A percentile compares a stretch with the other conserved stretches of the same genome.
Evolutionary conservation across 2,888 invertebrate species (phyloP).

Genomic region (Anaspis maculata): DNA sequence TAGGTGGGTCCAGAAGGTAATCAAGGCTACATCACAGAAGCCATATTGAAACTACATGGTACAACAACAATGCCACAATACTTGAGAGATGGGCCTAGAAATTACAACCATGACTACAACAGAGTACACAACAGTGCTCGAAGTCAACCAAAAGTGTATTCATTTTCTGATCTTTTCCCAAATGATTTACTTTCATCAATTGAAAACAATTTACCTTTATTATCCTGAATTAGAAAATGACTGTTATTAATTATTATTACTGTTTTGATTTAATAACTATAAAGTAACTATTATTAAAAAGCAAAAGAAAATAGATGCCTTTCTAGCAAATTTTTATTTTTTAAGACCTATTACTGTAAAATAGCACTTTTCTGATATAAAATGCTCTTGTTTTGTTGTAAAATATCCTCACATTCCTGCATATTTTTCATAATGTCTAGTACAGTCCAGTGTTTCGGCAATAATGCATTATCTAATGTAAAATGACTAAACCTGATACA

Average conservation of each 20-base stretch:
- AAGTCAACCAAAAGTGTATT: too few relatives aligned
- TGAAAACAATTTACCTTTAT: too few relatives aligned
- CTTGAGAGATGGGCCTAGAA: slow-evolving; percentile 48
- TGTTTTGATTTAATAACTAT: too few relatives aligned
- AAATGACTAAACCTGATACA: slow-evolving; percentile 82
- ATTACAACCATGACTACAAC: slow-evolving; percentile 49
- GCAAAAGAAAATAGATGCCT: too few relatives aligned
- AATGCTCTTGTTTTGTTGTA: slow-evolving; percentile 46
- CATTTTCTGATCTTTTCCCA: too few relatives aligned
- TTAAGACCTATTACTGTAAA: slow-evolving; percentile 11
- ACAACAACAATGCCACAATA: slow-evolving; percentile 56
- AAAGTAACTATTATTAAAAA: too few relatives aligned
- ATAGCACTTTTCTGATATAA: slow-evolving; percentile 36
- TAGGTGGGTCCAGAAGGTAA: slow-evolving; percentile 44
- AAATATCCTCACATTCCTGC: slow-evolving; percentile 45
- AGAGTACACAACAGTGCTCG: slow-evolving; percentile 37
- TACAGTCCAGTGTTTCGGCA: slow-evolving; percentile 76
- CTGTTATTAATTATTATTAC: too few relatives aligned
- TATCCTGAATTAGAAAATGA: too few relatives aligned
- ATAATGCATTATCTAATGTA: slow-evolving; percentile 61
- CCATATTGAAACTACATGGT: slow-evolving; percentile 63
- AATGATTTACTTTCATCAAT: too few relatives aligned
- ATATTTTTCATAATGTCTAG: slow-evolving; percentile 61
- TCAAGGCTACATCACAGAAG: slow-evolving; percentile 50
- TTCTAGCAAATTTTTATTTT: too few relatives aligned